Evolutionary conservation across 2,888 invertebrate species (phyloP), one percentile per base, ranked within the genome.

Genomic region (Andrena dorsata): DNA sequence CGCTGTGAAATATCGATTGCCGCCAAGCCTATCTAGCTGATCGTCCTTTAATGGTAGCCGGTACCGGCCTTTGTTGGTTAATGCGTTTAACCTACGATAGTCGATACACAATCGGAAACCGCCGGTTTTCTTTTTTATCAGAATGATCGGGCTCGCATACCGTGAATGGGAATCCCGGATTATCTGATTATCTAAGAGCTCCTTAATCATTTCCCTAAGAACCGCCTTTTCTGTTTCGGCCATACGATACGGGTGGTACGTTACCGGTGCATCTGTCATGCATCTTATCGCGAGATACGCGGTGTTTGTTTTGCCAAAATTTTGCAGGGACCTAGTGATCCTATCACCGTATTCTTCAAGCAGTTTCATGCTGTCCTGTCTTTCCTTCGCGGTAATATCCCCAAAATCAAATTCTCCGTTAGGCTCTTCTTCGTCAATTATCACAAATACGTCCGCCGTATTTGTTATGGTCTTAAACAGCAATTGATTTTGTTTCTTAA

Each of bases 101-200:
- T 49, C 49, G 6, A 49, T 49, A 6, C 49, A 49, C 49, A 49
- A 16, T n/a, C 49, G 49, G 49, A 16, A 49, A n/a, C 8, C 23
- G 7, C 20, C 51, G 7, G 23, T 53, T 53, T 20, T 53, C 51
- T 66, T 68, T 20, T 53, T 51, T 8, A 68, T 20, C 30, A 68
- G 1, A 28, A 53, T 8, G 1, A 68, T 30, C n/a, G 68, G 53
- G n/a, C 68, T 68, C 13, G 68, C 68, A 20, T 53, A 68, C 5
- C 35, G 68, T 26, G 63, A 63, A 13, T 41, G 10, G 0, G 41
- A 63, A 7, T 63, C 0, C 23, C 63, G 41, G 20, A 53, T 53
- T 53, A 53, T 53, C 8, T n/a, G 51, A 53, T 53, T 53, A 20
- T n/a, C 51, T 53, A 23, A 7, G 7, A 53, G 20, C 0, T 53